Evolutionary conservation across 2,113 vertebrate species (phyloP), one percentile per base, ranked within the genome.

Genomic region (Xyrauchen texanus): DNA sequence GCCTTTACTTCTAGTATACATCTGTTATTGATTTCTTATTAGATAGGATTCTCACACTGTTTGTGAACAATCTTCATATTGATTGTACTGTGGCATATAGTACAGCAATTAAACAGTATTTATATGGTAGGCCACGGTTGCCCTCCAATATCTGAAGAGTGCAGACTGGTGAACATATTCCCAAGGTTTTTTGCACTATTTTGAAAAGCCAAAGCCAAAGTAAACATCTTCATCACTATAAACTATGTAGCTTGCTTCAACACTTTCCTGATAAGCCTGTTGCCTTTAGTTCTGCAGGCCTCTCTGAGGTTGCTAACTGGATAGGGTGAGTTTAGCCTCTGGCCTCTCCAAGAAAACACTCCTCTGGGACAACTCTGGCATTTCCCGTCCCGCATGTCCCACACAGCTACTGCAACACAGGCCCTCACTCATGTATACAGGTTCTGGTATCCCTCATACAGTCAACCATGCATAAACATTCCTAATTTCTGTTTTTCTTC

Each of bases 331-430:
- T 63, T 49, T 42, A 75, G 65, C 66, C 34, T 60, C 52, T 70
- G 69, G 76, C 61, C 79, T 79, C 80, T 71, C 44, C 13, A 68
- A 68, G 61, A 72, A 49, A 76, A 67, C 66, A 71, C 61, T 76
- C 83, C 71, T 71, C 71, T 44, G 80, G 76, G 83, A 84, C 49
- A 73, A 76, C 62, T 84, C 75, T 84, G 83, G 80, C 76, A 84
- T 84, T 84, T 84, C 83, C 83, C 81, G 79, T 74, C 62, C 47
- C 45, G 8, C 73, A 45, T 70, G 52, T 82, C 71, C 71, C 68
- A 79, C 75, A 84, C 16, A 64, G 53, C 68, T 71, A 71, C 60
- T 69, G 44, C 51, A 75, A 57, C 16, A 69, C 71, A 64, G 78
- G 42, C 58, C 21, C 9, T 49, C 8, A 53, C 52, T 75, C 13